phyloP scores from a whole-genome alignment of 2,113 vertebrate species.

The Orycteropus afer region DNA sequence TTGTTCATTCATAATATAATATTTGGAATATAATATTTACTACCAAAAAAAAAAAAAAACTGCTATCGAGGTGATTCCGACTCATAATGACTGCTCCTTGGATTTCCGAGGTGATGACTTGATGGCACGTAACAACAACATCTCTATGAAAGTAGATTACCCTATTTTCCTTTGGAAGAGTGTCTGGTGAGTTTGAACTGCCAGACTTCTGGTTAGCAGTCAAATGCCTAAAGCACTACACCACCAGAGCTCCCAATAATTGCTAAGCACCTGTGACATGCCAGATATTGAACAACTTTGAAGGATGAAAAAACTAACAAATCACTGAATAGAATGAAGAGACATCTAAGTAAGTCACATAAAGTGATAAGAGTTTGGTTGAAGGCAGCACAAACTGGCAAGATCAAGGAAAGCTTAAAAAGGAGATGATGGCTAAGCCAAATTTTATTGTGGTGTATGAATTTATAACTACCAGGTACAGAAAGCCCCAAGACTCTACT shows the following conservation, averaged over 20 bases:
- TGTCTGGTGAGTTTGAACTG: too few species aligned
- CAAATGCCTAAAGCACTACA: too few species aligned
- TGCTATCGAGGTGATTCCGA: too few species aligned
- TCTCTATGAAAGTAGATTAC: too few species aligned
- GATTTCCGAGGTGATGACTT: too few species aligned
- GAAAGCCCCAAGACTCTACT: neutral
- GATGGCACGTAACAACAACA: too few species aligned
- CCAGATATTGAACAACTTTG: neutral
- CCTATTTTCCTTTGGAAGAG: too few species aligned
- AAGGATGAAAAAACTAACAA: neutral
- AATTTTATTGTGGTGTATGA: neutral
- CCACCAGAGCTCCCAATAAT: too few species aligned
- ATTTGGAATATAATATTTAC: too few species aligned
- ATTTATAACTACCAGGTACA: neutral
- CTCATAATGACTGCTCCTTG: too few species aligned
- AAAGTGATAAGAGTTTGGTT: slow-evolving; percentile 1
- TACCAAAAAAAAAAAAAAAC: too few species aligned
- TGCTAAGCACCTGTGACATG: neutral
- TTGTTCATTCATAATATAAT: slow-evolving; percentile 6
- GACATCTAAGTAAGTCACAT: slow-evolving; percentile 1
- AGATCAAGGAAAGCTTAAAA: neutral
- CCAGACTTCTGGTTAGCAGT: too few species aligned
- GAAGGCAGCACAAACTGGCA: neutral
- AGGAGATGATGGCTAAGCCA: neutral
- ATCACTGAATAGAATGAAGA: neutral